These are phyloP conservation scores for Acrobasis consociella DNA, from an alignment of 2,888 invertebrate species.

Conservation along the genomic window DNA sequence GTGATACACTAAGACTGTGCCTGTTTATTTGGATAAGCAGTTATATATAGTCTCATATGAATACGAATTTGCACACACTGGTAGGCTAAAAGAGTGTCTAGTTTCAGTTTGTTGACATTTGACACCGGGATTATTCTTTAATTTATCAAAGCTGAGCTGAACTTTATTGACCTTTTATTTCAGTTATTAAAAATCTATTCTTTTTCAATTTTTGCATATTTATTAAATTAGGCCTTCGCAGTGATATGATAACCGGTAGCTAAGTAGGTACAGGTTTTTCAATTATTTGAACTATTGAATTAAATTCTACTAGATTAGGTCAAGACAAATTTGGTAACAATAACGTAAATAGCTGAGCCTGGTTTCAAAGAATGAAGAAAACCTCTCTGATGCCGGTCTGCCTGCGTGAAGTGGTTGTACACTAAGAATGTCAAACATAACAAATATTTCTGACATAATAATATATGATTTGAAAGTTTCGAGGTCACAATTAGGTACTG, in stretches of 20 bases:
- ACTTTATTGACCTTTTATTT: constrained; percentile 15
- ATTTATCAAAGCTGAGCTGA: not conserved
- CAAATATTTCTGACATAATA: too few relatives aligned
- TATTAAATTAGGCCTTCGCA: not conserved
- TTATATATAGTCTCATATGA: constrained; percentile 50
- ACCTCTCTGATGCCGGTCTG: too few relatives aligned
- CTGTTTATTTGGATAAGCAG: constrained; percentile 39
- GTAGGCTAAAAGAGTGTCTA: constrained; percentile 28
- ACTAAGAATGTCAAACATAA: too few relatives aligned
- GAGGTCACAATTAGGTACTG: too few relatives aligned
- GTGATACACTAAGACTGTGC: constrained; percentile 49
- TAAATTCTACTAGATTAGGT: too few relatives aligned
- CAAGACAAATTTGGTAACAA: too few relatives aligned
- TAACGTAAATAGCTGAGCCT: too few relatives aligned
- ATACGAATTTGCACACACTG: constrained; percentile 51
- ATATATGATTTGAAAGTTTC: too few relatives aligned
- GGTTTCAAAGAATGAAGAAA: too few relatives aligned
- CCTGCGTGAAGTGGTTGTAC: too few relatives aligned
- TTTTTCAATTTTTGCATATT: not conserved
- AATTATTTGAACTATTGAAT: too few relatives aligned
- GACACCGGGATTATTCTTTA: constrained; percentile 6
- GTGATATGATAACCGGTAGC: not conserved
- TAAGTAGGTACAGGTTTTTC: too few relatives aligned
- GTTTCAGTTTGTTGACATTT: constrained; percentile 19
- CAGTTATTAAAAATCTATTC: not conserved